Percentiles rank a stretch among this genome's conserved stretches.
Evolutionary conservation across 35 echinoderm and acorn worm genomes (phyloP).

Genomic region (Apostichopus japonicus): DNA sequence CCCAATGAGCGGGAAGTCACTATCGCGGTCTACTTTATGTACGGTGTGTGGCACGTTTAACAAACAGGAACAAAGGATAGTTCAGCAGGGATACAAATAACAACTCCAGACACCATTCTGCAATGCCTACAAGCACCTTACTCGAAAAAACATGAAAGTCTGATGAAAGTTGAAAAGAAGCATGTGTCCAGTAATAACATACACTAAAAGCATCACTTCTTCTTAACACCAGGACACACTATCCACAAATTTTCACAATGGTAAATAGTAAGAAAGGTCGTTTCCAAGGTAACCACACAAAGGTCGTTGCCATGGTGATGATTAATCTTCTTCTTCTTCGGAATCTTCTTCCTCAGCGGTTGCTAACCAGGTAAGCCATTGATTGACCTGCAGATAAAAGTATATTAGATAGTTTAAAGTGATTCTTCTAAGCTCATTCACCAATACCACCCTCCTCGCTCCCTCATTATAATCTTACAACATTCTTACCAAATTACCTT

Average conservation of each 20-base stretch:
- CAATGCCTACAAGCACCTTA: background rate
- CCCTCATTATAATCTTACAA: too few species aligned
- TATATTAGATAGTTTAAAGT: too few species aligned
- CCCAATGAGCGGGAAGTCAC: too few species aligned
- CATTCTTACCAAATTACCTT: too few species aligned
- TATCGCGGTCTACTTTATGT: too few species aligned
- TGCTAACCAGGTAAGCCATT: constrained; percentile 97
- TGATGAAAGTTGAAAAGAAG: background rate
- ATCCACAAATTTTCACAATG: background rate
- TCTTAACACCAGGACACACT: background rate
- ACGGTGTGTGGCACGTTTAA: too few species aligned
- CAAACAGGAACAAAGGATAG: background rate
- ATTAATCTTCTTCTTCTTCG: constrained; percentile 87
- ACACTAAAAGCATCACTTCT: background rate
- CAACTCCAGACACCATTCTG: background rate
- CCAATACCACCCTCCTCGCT: too few species aligned
- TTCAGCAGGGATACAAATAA: background rate
- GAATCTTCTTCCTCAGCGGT: constrained; percentile 96
- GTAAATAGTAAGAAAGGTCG: background rate
- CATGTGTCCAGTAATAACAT: background rate
- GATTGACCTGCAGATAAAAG: constrained; percentile 74
- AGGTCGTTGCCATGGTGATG: constrained; percentile 27
- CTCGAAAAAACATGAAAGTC: background rate
- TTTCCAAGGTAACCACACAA: background rate
- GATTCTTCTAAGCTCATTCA: too few species aligned